These are phyloP conservation scores for Iphiclides podalirius DNA, from an alignment of 2,888 invertebrate species.

Conservation along the genomic window DNA sequence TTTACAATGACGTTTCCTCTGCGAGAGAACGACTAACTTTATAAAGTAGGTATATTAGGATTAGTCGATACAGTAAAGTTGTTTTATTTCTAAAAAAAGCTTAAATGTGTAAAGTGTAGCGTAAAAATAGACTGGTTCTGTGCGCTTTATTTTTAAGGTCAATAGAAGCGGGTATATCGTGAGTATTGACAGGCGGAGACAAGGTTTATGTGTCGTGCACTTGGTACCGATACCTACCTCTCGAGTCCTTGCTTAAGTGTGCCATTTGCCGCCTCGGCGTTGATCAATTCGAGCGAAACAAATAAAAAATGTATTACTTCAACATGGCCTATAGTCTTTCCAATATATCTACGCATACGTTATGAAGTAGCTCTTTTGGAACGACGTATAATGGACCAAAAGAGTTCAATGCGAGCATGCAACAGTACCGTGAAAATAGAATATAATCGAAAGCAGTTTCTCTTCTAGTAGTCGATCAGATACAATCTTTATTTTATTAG, in stretches of 20 bases:
- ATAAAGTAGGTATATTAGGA: too few species aligned
- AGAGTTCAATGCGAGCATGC: too few species aligned
- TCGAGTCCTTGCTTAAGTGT: conserved; percentile 15
- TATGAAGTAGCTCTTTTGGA: too few species aligned
- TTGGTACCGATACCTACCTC: conserved; percentile 4
- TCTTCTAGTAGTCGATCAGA: too few species aligned
- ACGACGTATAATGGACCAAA: too few species aligned
- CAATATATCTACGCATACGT: too few species aligned
- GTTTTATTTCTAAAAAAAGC: too few species aligned
- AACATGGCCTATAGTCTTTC: background rate
- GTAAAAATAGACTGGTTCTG: conserved; percentile 26
- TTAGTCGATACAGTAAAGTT: too few species aligned
- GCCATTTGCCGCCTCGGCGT: conserved; percentile 5
- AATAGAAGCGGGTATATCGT: conserved; percentile 31
- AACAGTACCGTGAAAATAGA: too few species aligned
- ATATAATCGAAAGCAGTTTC: too few species aligned
- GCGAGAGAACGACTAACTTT: too few species aligned
- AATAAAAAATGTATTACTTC: background rate
- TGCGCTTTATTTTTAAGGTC: conserved; percentile 34
- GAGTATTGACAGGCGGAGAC: conserved; percentile 24
- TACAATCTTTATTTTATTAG: too few species aligned
- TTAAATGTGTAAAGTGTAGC: background rate
- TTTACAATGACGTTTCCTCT: background rate
- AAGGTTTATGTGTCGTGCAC: conserved; percentile 17
- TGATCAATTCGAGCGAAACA: background rate